phyloP scores from a whole-genome alignment of 2,888 invertebrate species.

The Phoenoteleia sp. region DNA sequence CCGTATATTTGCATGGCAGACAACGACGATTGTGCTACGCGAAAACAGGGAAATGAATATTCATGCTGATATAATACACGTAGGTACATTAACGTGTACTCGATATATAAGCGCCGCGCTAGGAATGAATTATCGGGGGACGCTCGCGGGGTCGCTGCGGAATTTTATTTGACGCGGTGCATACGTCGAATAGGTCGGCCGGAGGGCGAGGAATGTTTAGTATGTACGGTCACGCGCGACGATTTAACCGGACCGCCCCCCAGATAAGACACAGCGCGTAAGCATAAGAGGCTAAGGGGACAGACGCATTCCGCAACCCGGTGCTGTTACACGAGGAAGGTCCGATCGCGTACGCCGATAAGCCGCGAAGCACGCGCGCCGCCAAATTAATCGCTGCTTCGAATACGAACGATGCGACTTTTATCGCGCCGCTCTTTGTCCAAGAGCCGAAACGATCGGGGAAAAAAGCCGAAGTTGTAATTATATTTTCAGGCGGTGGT shows the following conservation, averaged over 20 bases:
- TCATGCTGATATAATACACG: slow-evolving; percentile 44
- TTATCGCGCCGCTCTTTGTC: not conserved
- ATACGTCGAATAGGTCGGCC: slow-evolving; percentile 77
- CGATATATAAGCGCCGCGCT: slow-evolving; percentile 33
- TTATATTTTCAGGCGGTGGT: no score
- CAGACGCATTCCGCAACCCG: slow-evolving; percentile 55
- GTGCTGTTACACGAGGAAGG: slow-evolving; percentile 38
- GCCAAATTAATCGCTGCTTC: slow-evolving; percentile 24
- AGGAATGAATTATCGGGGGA: slow-evolving; percentile 59
- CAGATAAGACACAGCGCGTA: slow-evolving; percentile 82
- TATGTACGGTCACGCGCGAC: slow-evolving; percentile 84
- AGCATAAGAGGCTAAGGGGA: slow-evolving; percentile 36
- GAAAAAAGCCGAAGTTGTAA: no score
- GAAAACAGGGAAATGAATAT: slow-evolving; percentile 57
- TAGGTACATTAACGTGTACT: slow-evolving; percentile 45
- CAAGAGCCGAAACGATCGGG: no score
- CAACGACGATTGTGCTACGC: not conserved
- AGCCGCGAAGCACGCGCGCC: slow-evolving; percentile 35
- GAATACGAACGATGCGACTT: slow-evolving; percentile 13
- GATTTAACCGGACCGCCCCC: slow-evolving; percentile 82
- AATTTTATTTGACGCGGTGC: slow-evolving; percentile 76
- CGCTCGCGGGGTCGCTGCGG: slow-evolving; percentile 52
- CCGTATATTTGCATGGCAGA: slow-evolving; percentile 18
- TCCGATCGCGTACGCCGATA: slow-evolving; percentile 24
- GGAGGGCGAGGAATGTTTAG: slow-evolving; percentile 75